These are phyloP conservation scores for Scaptodrosophila lebanonensis DNA, from an alignment of 1,140 invertebrate genomes.

Conservation along the genomic window DNA sequence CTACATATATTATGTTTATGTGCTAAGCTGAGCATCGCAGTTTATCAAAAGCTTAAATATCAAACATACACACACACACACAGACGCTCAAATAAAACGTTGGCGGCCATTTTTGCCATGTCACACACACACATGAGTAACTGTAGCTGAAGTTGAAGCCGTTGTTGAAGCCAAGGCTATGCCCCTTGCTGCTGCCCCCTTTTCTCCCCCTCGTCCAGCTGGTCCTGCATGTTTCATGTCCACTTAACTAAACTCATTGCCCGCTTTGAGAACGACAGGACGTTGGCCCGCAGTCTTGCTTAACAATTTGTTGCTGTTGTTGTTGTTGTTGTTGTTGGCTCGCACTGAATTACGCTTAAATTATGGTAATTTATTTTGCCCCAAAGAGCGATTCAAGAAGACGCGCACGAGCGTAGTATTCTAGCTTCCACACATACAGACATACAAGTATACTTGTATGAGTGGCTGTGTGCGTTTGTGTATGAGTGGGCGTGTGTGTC, in stretches of 20 bases:
- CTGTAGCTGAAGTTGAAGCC: too few species aligned
- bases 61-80: slow-evolving; percentile 25
- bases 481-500: too few species aligned
- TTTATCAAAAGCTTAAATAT: slow-evolving; percentile 68
- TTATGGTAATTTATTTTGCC: slow-evolving; percentile 75
- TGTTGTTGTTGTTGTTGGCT: slow-evolving; percentile 27
- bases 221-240: slow-evolving; percentile 71
- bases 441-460: too few species aligned
- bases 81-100: slow-evolving; percentile 5
- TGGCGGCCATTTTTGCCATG: too few species aligned
- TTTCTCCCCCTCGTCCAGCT: too few species aligned
- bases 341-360: slow-evolving; percentile 70
- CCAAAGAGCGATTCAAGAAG: slow-evolving; percentile 70
- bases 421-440: too few species aligned
- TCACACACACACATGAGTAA: too few species aligned
- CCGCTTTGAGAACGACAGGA: slow-evolving; percentile 1
- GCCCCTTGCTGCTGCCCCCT: too few species aligned
- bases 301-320: slow-evolving; percentile 40
- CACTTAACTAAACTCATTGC: slow-evolving; percentile 55
- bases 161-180: too few species aligned
- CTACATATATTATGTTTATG: slow-evolving; percentile 1
- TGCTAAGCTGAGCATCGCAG: slow-evolving; percentile 32
- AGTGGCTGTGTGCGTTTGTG: too few species aligned
- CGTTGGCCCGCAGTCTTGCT: slow-evolving; percentile 1
- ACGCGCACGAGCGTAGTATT: slow-evolving; percentile 1